Base-by-base conservation (phyloP, 1,140 invertebrate species). In the Diorhabda sublineata region DNA sequence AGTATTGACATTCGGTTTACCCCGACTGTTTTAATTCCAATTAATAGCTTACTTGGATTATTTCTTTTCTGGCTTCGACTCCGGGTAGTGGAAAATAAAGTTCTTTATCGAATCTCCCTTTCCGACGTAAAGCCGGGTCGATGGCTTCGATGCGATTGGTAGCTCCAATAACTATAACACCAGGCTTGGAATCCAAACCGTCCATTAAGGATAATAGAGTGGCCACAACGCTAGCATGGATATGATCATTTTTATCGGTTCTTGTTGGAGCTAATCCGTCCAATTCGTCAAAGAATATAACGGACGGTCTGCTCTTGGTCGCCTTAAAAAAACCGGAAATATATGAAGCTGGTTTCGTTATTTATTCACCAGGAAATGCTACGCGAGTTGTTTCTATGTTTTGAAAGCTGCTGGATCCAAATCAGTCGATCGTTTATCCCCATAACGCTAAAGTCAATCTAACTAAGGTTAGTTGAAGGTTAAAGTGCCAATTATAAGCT, bases 211-310 rank as follows among this genome's bases (percentile, higher is more conserved):
- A 90, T 4, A 97, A 81, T 45, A 98, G 84, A 8, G 95, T 96
- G 2, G 94, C 92, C 0, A 97, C 95, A 68, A 98, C 93, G 69
- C 93, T 91, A 7, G 92, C 89, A 79, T 97, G 94, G 76, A 97
- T 94, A 78, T 97, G 94, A 80, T 96, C 93, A 76, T 94, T 92
- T 56, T 93, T 89, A 8, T 90, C 90, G 71, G 94, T 95, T 69
- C 94, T 83, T 41, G 94, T 92, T 7, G 93, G 92, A 67, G 92
- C 92, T 58, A 95, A 83, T 52, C 93, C 92, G 80, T 95, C 93
- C 67, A 95, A 89, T 83, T 95, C 93, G 81, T 96, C 93, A 81
- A 95, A 94, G 81, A 95, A 93, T 79, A 95, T 93, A 76, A 95
- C 92, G 2, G 91, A 90, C 41, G 92, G 92, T 73, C 90, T 88